Evolutionary conservation across 2,888 invertebrate species (phyloP), one percentile per base, ranked within the genome.

Genomic region (Ophion costatus): DNA sequence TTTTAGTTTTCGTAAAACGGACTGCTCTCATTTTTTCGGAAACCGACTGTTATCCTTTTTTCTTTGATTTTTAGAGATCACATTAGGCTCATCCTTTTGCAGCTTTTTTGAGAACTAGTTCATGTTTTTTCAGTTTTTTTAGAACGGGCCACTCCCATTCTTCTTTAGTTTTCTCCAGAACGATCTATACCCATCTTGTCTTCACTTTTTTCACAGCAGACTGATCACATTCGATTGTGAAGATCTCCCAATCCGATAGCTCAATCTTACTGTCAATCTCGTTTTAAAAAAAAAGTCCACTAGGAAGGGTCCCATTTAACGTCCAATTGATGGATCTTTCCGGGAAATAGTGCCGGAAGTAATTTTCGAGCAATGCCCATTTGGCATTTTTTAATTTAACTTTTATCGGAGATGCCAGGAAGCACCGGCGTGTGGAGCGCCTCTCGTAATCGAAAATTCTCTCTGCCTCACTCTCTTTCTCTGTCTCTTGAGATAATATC

Each of bases 391-490:
- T 74, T 24, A 22, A 42, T 45, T 22, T 17, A 64, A 38, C 75
- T 64, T 76, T 76, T 76, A 66, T 76, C 38, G 14, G 6, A 66
- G 56, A 66, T 22, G 56, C 22, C 17, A 63, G 17, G 42, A 74
- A 74, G 56, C 45, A 24, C 14, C 29, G 24, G 45, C 42, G 64
- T 61, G 9, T 3, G 51, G 45, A 29, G 63, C 51, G 14, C 42
- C n/a, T 22, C 17, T 70, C 70, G 59, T 57, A 78, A 78, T 78
- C 66, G 70, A 79, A 79, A 71, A 71, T 51, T 11, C 14, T 51
- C 51, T 51, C 51, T 14, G 51, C 17, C 51, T 38, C 38, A 0
- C 38, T 11, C 45, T 51, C 51, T 45, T 11, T 11, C 11, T 45
- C 45, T 45, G 42, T 70, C 51, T 61, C 63, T 51, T 51, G 33